Conservation (phyloP, 2,888 invertebrate genomes). For the Dendrolimus pini region DNA sequence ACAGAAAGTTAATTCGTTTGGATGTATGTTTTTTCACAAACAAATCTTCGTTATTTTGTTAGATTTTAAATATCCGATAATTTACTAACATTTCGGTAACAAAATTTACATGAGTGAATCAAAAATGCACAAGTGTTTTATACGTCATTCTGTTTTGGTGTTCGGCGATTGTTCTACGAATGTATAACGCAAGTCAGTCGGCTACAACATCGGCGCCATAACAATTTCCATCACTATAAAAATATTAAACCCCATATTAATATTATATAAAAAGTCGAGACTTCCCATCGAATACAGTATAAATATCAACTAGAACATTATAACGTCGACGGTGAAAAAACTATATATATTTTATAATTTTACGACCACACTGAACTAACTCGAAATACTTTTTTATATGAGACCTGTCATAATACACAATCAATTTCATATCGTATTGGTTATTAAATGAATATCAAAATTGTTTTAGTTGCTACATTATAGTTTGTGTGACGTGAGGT, state of each 20-base stretch:
- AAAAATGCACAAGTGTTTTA: too few species aligned
- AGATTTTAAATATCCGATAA: too few species aligned
- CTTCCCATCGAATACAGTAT: neutral
- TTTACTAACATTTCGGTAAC: too few species aligned
- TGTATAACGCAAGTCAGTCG: neutral
- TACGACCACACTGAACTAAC: slow-evolving; percentile 14
- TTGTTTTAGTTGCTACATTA: slow-evolving; percentile 7
- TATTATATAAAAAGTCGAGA: neutral
- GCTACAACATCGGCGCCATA: neutral
- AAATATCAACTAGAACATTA: neutral
- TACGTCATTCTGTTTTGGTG: too few species aligned
- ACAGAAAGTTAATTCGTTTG: too few species aligned
- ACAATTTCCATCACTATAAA: neutral
- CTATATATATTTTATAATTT: neutral
- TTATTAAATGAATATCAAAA: slow-evolving; percentile 37
- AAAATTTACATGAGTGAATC: too few species aligned
- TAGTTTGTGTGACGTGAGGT: neutral
- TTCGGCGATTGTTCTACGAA: too few species aligned
- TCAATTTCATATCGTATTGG: slow-evolving; percentile 34
- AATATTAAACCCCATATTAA: neutral
- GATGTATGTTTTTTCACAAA: too few species aligned
- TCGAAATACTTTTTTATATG: slow-evolving; percentile 32
- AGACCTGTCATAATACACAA: slow-evolving; percentile 34
- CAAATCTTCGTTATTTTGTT: too few species aligned
- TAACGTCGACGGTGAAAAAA: neutral